Base-by-base conservation (phyloP, 53 echinoderm and acorn worm species). In the Temnopleurus reevesii region DNA sequence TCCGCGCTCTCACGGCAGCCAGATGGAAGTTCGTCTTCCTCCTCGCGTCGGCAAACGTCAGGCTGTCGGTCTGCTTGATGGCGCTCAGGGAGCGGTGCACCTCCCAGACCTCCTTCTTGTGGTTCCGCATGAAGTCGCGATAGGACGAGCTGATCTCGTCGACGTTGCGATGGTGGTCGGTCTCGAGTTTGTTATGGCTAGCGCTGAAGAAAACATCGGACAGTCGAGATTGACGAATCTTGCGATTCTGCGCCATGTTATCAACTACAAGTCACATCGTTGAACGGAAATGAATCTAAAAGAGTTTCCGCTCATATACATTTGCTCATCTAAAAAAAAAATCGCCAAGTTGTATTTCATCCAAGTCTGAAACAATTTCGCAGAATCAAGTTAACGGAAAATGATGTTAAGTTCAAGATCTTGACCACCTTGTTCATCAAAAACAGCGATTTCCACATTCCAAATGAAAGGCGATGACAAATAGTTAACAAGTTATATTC, bases 11-110 rank as follows among this genome's bases (percentile, higher is more conserved):
- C 45, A 85, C 86, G 6, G 86, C 86, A 23, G 86, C 86, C 5
- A 85, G 59, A 44, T 85, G 86, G 57, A 85, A 85, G 41, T 60
- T 85, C 61, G 86, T 59, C 59, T 44, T 85, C 27, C 86, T 36
- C 26, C 15, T 23, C 26, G 25, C 5, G 57, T 85, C 86, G 46
- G 59, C 86, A 47, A 44, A 43, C 12, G 86, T 13, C 1, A 85
- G 44, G 38, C 33, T 59, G 57, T 85, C 86, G 13, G 86, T 85
- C 45, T 41, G 59, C 61, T 60, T 38, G 17, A 85, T 85, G 44
- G 86, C 61, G 86, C 18, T 30, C 15, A 85, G 86, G 12, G 86
- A 60, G 2, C 46, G 86, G 12, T 85, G 86, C 13, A 85, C 59
- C 46, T 59, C 86, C 86, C 86, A 85, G 3, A 85, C 46, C 41